Evolutionary conservation across 2,113 vertebrate species (phyloP).

Genomic region (Odocoileus virginianus): DNA sequence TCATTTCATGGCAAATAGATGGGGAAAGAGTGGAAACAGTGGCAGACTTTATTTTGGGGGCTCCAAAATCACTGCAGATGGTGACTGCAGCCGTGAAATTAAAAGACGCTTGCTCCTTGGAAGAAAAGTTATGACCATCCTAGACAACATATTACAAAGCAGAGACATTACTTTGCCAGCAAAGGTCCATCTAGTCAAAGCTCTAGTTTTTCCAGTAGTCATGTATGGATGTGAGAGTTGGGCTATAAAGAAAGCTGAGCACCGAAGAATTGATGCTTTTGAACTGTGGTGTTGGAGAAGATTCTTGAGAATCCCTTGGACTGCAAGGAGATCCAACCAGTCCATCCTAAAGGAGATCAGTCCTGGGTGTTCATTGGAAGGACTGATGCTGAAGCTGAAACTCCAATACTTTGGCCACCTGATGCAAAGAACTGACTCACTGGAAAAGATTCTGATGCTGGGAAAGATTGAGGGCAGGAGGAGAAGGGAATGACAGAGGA

Average conservation of each 20-base stretch:
- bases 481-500: neutral
- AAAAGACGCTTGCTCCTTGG: neutral
- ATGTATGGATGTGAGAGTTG: neutral
- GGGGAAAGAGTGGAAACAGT: neutral
- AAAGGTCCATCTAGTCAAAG: neutral
- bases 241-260: neutral
- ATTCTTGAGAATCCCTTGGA: neutral
- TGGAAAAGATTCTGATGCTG: neutral
- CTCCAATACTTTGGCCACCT: neutral
- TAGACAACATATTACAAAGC: neutral
- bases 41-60: neutral
- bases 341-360: neutral
- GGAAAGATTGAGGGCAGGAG: neutral
- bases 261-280: neutral
- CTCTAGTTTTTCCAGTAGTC: neutral
- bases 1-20: neutral
- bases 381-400: neutral
- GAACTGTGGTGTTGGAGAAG: neutral
- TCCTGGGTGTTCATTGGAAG: neutral
- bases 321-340: neutral
- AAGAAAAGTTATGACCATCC: neutral
- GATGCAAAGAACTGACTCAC: neutral
- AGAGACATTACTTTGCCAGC: neutral
- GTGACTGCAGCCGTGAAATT: neutral
- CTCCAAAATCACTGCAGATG: neutral